phyloP scores from a whole-genome alignment of 2,888 invertebrate genomes.

The Tenodera sinensis region DNA sequence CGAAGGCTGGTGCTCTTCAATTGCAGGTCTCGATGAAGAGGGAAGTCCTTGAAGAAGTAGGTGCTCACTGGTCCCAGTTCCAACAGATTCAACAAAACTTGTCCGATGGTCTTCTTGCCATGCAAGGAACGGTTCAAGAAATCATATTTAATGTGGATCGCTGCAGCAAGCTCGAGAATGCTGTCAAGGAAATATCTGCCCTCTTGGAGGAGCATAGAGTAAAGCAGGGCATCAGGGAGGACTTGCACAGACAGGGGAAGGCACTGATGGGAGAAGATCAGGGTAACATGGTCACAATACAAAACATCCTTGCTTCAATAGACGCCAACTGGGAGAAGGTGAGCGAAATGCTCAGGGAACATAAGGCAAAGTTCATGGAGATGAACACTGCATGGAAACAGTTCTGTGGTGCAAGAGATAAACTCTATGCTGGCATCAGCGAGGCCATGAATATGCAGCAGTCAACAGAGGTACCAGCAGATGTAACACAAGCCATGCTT shows the following conservation, averaged over 20 bases:
- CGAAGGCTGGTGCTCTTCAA: constrained; percentile 63
- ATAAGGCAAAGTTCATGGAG: constrained; percentile 68
- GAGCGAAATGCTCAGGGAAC: constrained; percentile 68
- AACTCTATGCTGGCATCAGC: constrained; percentile 64
- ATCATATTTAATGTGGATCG: constrained; percentile 51
- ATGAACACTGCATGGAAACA: constrained; percentile 71
- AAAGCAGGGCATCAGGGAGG: constrained; percentile 53
- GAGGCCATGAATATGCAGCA: constrained; percentile 65
- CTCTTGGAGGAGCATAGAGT: constrained; percentile 51
- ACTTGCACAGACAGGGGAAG: constrained; percentile 74
- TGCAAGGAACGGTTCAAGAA: constrained; percentile 55
- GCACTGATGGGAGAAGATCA: constrained; percentile 78
- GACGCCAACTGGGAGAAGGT: constrained; percentile 80
- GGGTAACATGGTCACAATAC: constrained; percentile 72
- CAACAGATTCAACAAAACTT: constrained; percentile 68
- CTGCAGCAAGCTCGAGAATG: constrained; percentile 49
- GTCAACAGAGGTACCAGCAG: constrained; percentile 64
- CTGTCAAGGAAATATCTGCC: constrained; percentile 51
- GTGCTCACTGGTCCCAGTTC: constrained; percentile 75
- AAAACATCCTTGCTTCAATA: constrained; percentile 71
- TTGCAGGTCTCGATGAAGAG: constrained; percentile 64
- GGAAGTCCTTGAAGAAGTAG: constrained; percentile 60
- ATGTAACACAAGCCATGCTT: constrained; percentile 67
- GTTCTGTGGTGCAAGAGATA: constrained; percentile 67
- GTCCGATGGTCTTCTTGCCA: constrained; percentile 59